Evolutionary conservation across 2,797 vertebrate species (phyloP), one percentile per base, ranked within the genome.

Genomic region (Hozukius guyotensis): DNA sequence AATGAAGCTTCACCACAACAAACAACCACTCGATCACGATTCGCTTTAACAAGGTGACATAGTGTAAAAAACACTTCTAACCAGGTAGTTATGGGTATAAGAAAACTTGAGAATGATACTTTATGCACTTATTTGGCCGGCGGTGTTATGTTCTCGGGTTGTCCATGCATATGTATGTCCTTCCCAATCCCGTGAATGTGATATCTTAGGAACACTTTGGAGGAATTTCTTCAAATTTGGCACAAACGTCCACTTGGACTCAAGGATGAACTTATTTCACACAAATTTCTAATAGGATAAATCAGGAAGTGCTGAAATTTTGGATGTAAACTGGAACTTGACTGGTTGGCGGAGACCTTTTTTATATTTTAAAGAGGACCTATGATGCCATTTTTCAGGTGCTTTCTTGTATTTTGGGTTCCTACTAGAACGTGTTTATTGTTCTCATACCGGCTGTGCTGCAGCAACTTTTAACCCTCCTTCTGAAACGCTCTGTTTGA

Each of bases 1-100:
- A 61, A 7, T 57, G 62, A 57, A 68, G 79, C 77, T 81, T 63
- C 38, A 0, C 61, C 76, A 55, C 59, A 57, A 74, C 77, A 87
- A 79, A 83, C 76, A 69, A 42, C 16, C 71, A 18, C 71, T 31
- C 24, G 14, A 75, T 80, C 57, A 42, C 20, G 5, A 60, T 73
- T 70, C 36, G 31, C 68, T 75, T 31, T 18, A 38, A 69, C 42
- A 68, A 67, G 75, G 73, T 60, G 53, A 63, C 9, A n/a, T 1
- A 0, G 24, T 55, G 64, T 11, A 29, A 24, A 24, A n/a, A 73
- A 31, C 34, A 5, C 32, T 0, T 32, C 20, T 2, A 14, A 2
- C 8, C 2, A 24, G 24, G 2, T 36, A 5, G 67, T 59, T 49
- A 6, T 60, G n/a, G 12, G 25, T 1, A 57, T 32, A 11, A 32